Evolutionary conservation across 1,140 invertebrate species (phyloP).

Genomic region (Drosophila arizonae): DNA sequence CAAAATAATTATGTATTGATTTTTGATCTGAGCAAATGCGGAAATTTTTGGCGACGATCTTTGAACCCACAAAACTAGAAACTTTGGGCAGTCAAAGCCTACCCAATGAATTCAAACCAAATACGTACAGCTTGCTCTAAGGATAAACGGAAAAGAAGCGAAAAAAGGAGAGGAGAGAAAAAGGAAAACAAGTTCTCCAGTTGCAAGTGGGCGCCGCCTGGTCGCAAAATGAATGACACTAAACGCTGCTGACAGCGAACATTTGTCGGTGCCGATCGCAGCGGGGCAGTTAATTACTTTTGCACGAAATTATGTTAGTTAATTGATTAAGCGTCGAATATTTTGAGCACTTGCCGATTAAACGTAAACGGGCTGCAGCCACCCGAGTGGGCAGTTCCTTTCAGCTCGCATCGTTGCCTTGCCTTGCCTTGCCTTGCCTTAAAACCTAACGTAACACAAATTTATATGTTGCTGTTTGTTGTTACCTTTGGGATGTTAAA

Average conservation of each 20-base stretch:
- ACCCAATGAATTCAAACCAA: neutral
- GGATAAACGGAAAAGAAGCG: slow-evolving; percentile 44
- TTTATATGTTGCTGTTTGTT: slow-evolving; percentile 4
- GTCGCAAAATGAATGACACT: slow-evolving; percentile 74
- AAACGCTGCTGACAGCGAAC: slow-evolving; percentile 75
- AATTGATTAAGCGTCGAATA: slow-evolving; percentile 72
- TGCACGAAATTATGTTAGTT: slow-evolving; percentile 79
- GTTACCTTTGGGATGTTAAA: neutral
- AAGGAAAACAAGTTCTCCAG: slow-evolving; percentile 49
- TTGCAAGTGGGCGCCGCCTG: slow-evolving; percentile 65
- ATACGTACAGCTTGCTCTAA: slow-evolving; percentile 9
- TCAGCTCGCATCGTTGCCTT: neutral
- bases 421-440: slow-evolving; percentile 47
- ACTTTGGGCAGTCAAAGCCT: slow-evolving; percentile 7
- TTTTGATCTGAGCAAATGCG: slow-evolving; percentile 70
- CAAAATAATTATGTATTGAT: slow-evolving; percentile 82
- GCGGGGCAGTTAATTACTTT: slow-evolving; percentile 73
- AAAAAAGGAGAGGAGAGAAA: slow-evolving; percentile 1
- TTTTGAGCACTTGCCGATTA: slow-evolving; percentile 45
- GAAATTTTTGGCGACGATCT: slow-evolving; percentile 34
- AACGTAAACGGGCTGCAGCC: neutral
- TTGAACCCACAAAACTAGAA: slow-evolving; percentile 19
- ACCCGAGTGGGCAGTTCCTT: slow-evolving; percentile 14
- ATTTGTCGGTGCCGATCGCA: slow-evolving; percentile 62
- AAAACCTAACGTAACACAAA: slow-evolving; percentile 35